Evolutionary conservation across 1,140 invertebrate species (phyloP).

Genomic region (Drosophila burlai): DNA sequence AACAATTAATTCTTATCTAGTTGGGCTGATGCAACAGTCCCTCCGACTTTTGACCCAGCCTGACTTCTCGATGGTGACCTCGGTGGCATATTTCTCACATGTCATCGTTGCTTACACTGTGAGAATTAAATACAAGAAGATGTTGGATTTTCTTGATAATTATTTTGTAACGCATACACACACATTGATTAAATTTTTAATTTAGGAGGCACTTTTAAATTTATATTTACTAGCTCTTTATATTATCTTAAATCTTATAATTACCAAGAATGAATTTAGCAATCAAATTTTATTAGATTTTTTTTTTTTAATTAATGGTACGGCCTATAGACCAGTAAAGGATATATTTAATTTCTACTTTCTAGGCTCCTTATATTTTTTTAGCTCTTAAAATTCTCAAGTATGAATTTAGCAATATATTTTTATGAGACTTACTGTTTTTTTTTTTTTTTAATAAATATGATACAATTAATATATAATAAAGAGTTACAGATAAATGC

Average conservation of each 20-base stretch:
- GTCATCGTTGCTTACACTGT: conserved; percentile 55
- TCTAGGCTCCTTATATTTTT: neutral
- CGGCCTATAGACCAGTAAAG: too few relatives aligned
- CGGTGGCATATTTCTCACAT: conserved; percentile 70
- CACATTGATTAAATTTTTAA: neutral
- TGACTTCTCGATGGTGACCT: conserved; percentile 15
- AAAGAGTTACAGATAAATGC: too few relatives aligned
- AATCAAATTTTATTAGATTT: too few relatives aligned
- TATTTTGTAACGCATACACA: neutral
- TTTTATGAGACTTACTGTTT: too few relatives aligned
- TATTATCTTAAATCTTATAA: neutral
- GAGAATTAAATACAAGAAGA: neutral
- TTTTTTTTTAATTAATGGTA: too few relatives aligned
- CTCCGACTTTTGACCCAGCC: conserved; percentile 29
- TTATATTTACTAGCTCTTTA: neutral
- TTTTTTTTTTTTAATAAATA: too few relatives aligned
- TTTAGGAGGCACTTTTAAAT: neutral
- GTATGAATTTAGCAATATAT: too few relatives aligned
- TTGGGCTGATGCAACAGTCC: conserved; percentile 79
- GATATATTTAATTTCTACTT: neutral
- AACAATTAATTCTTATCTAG: conserved; percentile 85
- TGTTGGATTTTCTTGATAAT: too few relatives aligned
- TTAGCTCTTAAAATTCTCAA: neutral
- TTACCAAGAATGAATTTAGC: too few relatives aligned
- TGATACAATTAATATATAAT: too few relatives aligned